Conservation (phyloP, 2,797 vertebrate genomes). For the Holocentrus rufus region DNA sequence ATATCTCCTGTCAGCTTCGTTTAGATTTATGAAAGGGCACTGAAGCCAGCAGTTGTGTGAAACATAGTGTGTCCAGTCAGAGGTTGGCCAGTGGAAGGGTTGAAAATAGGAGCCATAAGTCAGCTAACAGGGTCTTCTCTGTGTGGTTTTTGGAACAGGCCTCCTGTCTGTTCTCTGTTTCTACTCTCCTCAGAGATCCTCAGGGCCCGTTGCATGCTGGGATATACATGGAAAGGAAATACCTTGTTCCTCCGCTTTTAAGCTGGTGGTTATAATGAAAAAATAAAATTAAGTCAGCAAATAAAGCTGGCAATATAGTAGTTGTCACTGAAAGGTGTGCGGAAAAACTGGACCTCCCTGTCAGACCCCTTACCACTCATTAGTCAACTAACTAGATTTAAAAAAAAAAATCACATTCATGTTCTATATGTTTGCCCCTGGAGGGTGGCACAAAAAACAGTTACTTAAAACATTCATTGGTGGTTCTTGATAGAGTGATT, state of each 20-base stretch:
- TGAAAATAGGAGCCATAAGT: conserved; percentile 68
- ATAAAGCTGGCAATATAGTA: too few species aligned
- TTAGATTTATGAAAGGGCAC: conserved; percentile 38
- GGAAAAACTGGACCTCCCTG: too few species aligned
- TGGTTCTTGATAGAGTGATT: too few species aligned
- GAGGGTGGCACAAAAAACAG: too few species aligned
- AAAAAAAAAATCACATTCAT: too few species aligned
- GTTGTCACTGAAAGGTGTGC: conserved; percentile 1
- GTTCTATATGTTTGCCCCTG: too few species aligned
- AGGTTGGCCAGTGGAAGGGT: conserved; percentile 41
- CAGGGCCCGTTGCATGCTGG: conserved; percentile 70
- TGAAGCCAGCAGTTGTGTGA: conserved; percentile 44
- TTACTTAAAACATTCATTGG: too few species aligned
- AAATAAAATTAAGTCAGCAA: conserved; percentile 2
- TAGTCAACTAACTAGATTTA: too few species aligned
- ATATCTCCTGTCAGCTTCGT: conserved; percentile 45
- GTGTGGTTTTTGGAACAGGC: conserved; percentile 77
- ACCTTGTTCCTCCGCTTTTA: conserved; percentile 49
- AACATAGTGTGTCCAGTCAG: conserved; percentile 66
- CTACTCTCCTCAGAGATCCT: conserved; percentile 62
- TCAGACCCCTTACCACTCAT: too few species aligned
- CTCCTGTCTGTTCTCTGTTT: conserved; percentile 78
- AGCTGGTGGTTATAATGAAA: conserved; percentile 34
- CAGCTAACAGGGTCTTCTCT: conserved; percentile 75
- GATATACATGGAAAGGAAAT: conserved; percentile 70